Conservation (phyloP, 2,888 invertebrate species). For the Unio pictorum region DNA sequence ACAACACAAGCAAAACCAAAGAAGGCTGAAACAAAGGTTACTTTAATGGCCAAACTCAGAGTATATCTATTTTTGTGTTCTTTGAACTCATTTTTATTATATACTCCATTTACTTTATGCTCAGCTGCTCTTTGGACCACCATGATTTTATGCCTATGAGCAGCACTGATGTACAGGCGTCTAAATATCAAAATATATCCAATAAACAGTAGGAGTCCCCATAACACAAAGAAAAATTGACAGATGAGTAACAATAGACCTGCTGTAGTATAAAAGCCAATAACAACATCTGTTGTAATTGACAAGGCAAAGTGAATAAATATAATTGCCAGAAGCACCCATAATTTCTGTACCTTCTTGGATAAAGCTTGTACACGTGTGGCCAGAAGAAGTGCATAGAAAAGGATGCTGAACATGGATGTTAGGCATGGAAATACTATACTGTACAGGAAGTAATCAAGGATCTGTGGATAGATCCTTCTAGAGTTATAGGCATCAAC, state of each 20-base stretch:
- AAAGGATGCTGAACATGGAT: constrained; percentile 90
- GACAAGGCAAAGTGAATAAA: constrained; percentile 85
- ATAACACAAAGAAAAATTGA: constrained; percentile 85
- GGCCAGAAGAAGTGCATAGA: constrained; percentile 86
- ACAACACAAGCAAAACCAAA: constrained; percentile 87
- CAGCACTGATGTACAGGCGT: constrained; percentile 61
- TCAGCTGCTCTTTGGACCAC: constrained; percentile 9
- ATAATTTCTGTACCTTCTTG: constrained; percentile 80
- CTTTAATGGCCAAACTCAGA: constrained; percentile 89
- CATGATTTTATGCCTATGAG: constrained; percentile 64
- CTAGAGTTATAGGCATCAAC: constrained; percentile 94
- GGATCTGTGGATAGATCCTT: constrained; percentile 81
- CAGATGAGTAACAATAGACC: constrained; percentile 74
- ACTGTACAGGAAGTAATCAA: constrained; percentile 87
- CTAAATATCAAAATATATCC: constrained; percentile 79
- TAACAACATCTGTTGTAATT: constrained; percentile 83
- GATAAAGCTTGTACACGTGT: constrained; percentile 75
- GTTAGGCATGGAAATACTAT: constrained; percentile 89
- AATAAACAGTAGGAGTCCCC: constrained; percentile 86
- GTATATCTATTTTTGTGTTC: constrained; percentile 68
- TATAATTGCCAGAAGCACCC: constrained; percentile 85
- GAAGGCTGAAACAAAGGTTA: constrained; percentile 89
- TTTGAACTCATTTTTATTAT: constrained; percentile 17
- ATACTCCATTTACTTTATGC: constrained; percentile 12
- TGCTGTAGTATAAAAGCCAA: constrained; percentile 56